Base-by-base conservation (phyloP, 2,113 vertebrate species). In the Elephantulus edwardii region DNA sequence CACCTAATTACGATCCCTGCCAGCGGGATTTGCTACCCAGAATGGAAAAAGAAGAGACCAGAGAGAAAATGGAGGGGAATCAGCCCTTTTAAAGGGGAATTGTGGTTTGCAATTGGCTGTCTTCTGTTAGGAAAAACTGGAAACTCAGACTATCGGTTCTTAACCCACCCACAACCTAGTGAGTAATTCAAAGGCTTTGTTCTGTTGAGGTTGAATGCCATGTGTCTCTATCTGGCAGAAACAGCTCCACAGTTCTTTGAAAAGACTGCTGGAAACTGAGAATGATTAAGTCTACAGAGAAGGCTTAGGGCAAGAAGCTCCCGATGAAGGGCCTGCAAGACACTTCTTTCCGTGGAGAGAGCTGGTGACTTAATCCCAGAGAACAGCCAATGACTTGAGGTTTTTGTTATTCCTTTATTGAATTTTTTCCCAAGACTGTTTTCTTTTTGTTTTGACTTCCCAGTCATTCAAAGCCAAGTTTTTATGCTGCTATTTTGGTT, bases 1-100 rank as follows among this genome's bases (percentile, higher is more conserved):
- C 83, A 91, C 85, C 80, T 95, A 92, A 94, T 94, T 94, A 88
- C 13, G 1, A 75, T 90, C 44, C 83, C 62, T 81, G 79, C 86
- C 78, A 64, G 76, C 70, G 64, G 48, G 56, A n/a, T 71, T 77
- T 79, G 68, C 85, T 88, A 72, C 40, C 72, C 90, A 35, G 77
- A 74, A 86, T 86, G 90, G 82, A 85, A 91, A 91, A 44, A 38
- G 86, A 58, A 80, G 83, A 52, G 54, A 88, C 50, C 13, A 28
- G 20, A 8, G 74, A 85, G 78, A 79, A 82, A 82, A 11, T 33
- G 19, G 60, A 92, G n/a, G 38, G 68, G 66, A 58, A 68, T 26
- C 78, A 77, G 71, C 16, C n/a, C 56, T 44, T 80, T 38, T 38
- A 76, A 88, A 93, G 48, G 17, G 16, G 40, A 35, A 78, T 74